Conservation (phyloP, 2,113 vertebrate genomes). For the Okapia johnstoni region DNA sequence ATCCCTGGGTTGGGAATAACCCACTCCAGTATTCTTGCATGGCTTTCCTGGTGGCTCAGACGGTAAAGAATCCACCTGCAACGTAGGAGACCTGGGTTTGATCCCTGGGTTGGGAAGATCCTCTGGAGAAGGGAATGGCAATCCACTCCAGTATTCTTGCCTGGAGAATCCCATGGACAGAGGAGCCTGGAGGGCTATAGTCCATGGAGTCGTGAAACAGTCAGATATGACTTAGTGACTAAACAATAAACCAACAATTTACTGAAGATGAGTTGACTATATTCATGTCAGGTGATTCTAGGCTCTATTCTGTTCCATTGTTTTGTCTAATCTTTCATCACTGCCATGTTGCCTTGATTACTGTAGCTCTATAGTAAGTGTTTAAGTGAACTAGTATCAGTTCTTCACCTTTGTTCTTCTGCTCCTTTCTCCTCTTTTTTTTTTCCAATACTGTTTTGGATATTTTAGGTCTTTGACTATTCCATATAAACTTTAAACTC, state of each 20-base stretch:
- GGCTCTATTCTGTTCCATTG: background rate
- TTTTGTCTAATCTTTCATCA: background rate
- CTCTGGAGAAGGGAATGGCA: background rate
- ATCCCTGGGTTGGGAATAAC: background rate
- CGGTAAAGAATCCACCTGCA: fast-evolving
- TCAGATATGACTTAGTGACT: background rate
- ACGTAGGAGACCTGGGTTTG: background rate
- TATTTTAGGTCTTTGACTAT: background rate
- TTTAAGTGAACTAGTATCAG: background rate
- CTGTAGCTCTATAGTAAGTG: background rate
- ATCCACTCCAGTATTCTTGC: background rate
- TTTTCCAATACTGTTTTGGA: background rate
- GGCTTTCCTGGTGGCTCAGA: background rate
- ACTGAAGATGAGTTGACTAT: background rate
- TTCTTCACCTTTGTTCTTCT: background rate
- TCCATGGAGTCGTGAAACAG: background rate
- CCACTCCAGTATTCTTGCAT: background rate
- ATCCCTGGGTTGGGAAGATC: background rate
- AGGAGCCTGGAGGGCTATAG: background rate
- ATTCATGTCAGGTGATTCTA: background rate
- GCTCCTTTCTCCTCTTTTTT: background rate
- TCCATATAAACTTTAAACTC: background rate
- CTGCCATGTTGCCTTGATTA: too few species aligned
- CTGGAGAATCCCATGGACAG: background rate
- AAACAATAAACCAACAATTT: background rate